These are phyloP conservation scores for Prosopocoilus inquinatus DNA, from an alignment of 2,888 invertebrate genomes.

Conservation along the genomic window DNA sequence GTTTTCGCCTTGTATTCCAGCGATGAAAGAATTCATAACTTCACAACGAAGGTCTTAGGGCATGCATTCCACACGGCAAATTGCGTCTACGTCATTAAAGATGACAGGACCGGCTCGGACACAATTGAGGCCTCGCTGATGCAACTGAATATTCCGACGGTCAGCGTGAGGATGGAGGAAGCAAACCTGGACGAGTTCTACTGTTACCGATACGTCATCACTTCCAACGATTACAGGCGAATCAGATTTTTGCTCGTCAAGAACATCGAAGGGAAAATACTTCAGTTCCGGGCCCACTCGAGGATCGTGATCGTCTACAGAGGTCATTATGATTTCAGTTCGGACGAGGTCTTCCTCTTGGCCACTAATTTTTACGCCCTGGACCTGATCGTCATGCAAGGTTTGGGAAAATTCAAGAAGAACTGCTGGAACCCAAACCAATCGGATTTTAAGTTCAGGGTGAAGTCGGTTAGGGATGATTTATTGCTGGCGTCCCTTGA, in stretches of 20 bases:
- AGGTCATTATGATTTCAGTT: neutral
- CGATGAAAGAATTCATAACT: neutral
- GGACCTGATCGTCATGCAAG: neutral
- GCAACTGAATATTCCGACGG: neutral
- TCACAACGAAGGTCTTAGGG: neutral
- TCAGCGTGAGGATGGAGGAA: neutral
- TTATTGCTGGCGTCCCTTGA: neutral
- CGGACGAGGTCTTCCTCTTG: neutral
- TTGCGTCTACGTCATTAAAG: neutral
- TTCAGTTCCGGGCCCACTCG: neutral
- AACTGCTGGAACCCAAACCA: neutral
- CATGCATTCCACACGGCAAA: neutral
- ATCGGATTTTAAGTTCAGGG: neutral
- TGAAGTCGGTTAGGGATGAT: neutral
- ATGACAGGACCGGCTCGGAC: neutral
- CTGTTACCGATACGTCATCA: neutral
- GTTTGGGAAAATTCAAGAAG: too few relatives aligned
- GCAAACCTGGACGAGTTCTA: neutral
- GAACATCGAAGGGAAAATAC: neutral
- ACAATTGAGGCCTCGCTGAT: neutral
- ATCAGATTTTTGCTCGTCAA: neutral
- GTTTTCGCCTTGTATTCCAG: neutral
- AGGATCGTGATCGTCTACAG: neutral
- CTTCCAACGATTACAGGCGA: neutral
- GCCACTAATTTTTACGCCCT: neutral